A percentile compares a stretch with the other conserved stretches of the same genome.
phyloP scores from a whole-genome alignment of 2,888 invertebrate genomes.

The Pogonocherus hispidulus region DNA sequence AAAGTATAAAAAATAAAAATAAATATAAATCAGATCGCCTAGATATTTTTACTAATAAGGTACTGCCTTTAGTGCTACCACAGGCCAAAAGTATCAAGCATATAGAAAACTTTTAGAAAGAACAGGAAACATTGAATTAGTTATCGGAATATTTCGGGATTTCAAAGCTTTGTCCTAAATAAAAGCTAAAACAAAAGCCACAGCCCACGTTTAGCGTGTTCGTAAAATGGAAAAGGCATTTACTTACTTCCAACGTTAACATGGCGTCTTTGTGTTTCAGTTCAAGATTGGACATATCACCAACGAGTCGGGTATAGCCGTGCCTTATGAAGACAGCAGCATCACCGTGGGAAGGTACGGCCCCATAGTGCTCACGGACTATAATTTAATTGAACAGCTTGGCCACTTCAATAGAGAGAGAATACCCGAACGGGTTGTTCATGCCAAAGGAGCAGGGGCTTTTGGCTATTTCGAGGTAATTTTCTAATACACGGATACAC shows the following conservation, averaged over 20 bases:
- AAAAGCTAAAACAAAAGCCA: too few relatives aligned
- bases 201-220: background rate
- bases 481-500: background rate
- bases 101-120: too few relatives aligned
- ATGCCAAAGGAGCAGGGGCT: slow-evolving; percentile 93
- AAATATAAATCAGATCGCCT: too few relatives aligned
- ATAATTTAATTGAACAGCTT: slow-evolving; percentile 80
- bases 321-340: slow-evolving; percentile 70
- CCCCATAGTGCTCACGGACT: slow-evolving; percentile 87
- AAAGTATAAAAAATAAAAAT: too few relatives aligned
- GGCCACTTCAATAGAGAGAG: slow-evolving; percentile 87
- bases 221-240: background rate
- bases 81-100: too few relatives aligned
- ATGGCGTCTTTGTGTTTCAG: slow-evolving; percentile 1
- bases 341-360: slow-evolving; percentile 88
- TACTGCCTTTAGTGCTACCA: too few relatives aligned
- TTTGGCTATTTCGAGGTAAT: slow-evolving; percentile 86
- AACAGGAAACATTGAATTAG: too few relatives aligned
- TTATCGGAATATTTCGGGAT: too few relatives aligned
- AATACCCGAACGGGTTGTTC: slow-evolving; percentile 90
- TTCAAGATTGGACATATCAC: slow-evolving; percentile 21
- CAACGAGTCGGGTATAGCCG: slow-evolving; percentile 45
- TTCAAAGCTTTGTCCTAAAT: too few relatives aligned
- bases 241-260: too few relatives aligned
- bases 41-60: too few relatives aligned